Evolutionary conservation across 2,888 invertebrate species (phyloP).

Genomic region (Pseudococcus jackbeardsleyi): DNA sequence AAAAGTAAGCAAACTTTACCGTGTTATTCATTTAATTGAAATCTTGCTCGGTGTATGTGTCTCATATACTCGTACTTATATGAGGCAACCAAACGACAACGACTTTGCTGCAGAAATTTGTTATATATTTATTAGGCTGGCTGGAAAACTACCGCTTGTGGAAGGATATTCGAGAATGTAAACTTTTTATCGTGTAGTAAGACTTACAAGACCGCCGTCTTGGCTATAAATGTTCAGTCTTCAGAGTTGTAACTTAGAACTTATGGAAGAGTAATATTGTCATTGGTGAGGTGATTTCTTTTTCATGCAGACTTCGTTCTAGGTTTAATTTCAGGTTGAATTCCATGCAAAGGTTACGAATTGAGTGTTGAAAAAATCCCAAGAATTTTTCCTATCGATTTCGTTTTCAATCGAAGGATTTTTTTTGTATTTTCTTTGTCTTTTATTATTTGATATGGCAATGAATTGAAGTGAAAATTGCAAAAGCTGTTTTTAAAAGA

Average conservation of each 20-base stretch:
- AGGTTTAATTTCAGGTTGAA: neutral
- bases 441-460: neutral
- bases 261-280: neutral
- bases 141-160: neutral
- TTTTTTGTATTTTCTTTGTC: neutral
- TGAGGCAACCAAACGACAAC: neutral
- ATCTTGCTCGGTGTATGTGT: neutral
- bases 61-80: neutral
- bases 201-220: neutral
- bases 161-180: neutral
- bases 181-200: neutral
- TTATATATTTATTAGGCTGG: neutral
- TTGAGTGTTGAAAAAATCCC: no score
- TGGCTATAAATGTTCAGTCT: neutral
- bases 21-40: constrained; percentile 13
- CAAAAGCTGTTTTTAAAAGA: neutral
- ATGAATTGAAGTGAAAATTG: neutral
- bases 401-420: neutral
- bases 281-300: neutral
- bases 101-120: neutral
- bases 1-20: neutral
- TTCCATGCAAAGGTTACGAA: no score
- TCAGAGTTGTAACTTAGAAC: neutral
- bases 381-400: no score
- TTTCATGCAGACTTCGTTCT: neutral